Evolutionary conservation across 2,797 vertebrate genomes (phyloP).

Genomic region (Gastrophryne carolinensis): DNA sequence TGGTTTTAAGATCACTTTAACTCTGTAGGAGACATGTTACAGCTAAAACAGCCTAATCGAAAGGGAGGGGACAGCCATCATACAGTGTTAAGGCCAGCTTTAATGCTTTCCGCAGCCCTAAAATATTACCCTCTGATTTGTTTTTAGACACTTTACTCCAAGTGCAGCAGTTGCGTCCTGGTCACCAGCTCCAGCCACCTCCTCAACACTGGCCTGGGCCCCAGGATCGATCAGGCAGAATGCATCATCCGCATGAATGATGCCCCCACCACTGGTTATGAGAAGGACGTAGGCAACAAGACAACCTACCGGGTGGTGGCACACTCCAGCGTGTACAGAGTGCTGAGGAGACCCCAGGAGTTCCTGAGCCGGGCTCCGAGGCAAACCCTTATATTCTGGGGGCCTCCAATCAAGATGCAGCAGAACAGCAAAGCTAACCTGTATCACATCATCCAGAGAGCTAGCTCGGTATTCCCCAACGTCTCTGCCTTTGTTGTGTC

Average conservation of each 20-base stretch:
- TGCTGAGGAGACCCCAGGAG: slow-evolving; percentile 83
- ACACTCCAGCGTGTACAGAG: slow-evolving; percentile 91
- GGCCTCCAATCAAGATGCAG: slow-evolving; percentile 85
- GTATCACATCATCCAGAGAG: slow-evolving; percentile 84
- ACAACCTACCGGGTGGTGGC: slow-evolving; percentile 90
- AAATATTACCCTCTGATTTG: not conserved
- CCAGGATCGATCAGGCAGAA: slow-evolving; percentile 78
- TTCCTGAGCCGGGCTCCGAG: slow-evolving; percentile 79
- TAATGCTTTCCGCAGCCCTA: too few relatives aligned
- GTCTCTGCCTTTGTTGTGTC: slow-evolving; percentile 81
- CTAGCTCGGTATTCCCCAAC: slow-evolving; percentile 79
- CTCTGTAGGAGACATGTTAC: too few relatives aligned
- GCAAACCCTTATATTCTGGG: slow-evolving; percentile 89
- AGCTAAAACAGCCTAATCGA: too few relatives aligned
- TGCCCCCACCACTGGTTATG: slow-evolving; percentile 83
- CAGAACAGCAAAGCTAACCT: slow-evolving; percentile 79
- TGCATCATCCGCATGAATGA: slow-evolving; percentile 98
- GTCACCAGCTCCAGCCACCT: slow-evolving; percentile 95
- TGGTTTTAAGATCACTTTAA: too few relatives aligned
- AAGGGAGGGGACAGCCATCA: too few relatives aligned
- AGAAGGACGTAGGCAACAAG: slow-evolving; percentile 82
- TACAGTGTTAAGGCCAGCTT: too few relatives aligned
- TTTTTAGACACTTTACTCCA: slow-evolving; percentile 80
- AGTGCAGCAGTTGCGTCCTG: slow-evolving; percentile 82
- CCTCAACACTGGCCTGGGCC: slow-evolving; percentile 79